phyloP scores from a whole-genome alignment of 2,888 invertebrate species.

The Hofmannophila pseudospretella region DNA sequence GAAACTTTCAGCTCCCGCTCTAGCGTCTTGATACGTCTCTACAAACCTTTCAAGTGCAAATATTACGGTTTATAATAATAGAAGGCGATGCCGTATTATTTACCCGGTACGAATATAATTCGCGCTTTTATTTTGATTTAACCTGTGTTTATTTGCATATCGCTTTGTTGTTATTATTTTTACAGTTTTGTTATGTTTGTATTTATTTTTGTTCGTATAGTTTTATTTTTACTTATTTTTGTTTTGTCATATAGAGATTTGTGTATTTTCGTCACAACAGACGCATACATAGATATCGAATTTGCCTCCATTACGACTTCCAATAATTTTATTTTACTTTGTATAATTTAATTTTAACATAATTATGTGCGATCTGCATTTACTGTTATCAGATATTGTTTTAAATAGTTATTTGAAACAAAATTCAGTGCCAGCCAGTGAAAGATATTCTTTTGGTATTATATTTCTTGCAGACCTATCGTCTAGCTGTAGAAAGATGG shows the following conservation, averaged over 20 bases:
- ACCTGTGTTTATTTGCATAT: slow-evolving; percentile 67
- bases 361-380: slow-evolving; percentile 72
- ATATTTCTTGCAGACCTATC: slow-evolving; percentile 33
- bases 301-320: slow-evolving; percentile 71
- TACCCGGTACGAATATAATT: slow-evolving; percentile 30
- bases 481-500: slow-evolving; percentile 52
- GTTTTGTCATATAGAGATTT: slow-evolving; percentile 46
- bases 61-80: slow-evolving; percentile 37
- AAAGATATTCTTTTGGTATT: slow-evolving; percentile 47
- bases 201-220: slow-evolving; percentile 74
- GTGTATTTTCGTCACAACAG: slow-evolving; percentile 37
- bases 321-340: slow-evolving; percentile 71
- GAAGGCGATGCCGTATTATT: slow-evolving; percentile 30
- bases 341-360: slow-evolving; percentile 70
- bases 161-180: slow-evolving; percentile 52
- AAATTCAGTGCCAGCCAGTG: slow-evolving; percentile 70
- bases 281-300: slow-evolving; percentile 49
- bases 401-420: slow-evolving; percentile 58
- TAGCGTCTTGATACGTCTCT: slow-evolving; percentile 49
- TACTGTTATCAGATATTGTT: slow-evolving; percentile 69
- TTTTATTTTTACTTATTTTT: slow-evolving; percentile 60
- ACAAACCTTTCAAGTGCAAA: slow-evolving; percentile 67
- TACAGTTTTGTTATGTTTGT: slow-evolving; percentile 71
- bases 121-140: slow-evolving; percentile 27
- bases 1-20: slow-evolving; percentile 47